phyloP scores from a whole-genome alignment of 2,113 vertebrate species.

The Anguilla japonica region DNA sequence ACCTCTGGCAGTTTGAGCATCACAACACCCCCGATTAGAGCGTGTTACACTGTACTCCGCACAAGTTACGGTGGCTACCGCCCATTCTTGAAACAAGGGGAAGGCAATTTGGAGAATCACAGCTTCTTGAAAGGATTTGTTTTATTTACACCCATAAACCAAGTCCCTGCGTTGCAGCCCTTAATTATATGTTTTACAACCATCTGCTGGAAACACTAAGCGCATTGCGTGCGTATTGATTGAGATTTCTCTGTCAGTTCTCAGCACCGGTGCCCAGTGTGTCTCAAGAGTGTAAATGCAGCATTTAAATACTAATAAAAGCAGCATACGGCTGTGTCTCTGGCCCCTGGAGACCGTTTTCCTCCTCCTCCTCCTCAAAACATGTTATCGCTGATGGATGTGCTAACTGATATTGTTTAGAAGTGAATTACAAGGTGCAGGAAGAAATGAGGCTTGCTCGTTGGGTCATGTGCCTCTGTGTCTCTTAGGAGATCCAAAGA shows the following conservation, averaged over 20 bases:
- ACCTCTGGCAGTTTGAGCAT: background rate
- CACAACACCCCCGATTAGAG: background rate
- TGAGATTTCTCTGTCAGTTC: background rate
- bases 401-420: background rate
- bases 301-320: background rate
- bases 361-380: background rate
- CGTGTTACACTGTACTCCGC: too few species aligned
- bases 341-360: background rate
- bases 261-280: background rate
- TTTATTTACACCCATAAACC: background rate
- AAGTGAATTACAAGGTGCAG: background rate
- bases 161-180: background rate
- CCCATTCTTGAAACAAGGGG: background rate
- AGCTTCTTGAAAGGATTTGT: background rate
- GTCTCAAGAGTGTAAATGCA: background rate
- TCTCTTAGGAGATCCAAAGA: background rate
- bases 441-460: background rate
- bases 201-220: background rate
- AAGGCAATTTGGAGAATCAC: background rate
- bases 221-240: background rate
- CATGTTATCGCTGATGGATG: background rate
- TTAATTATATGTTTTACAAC: background rate
- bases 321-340: background rate
- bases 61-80: background rate
- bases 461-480: background rate